These are phyloP conservation scores for Myripristis murdjan DNA, from an alignment of 2,797 vertebrate species.

Conservation along the genomic window DNA sequence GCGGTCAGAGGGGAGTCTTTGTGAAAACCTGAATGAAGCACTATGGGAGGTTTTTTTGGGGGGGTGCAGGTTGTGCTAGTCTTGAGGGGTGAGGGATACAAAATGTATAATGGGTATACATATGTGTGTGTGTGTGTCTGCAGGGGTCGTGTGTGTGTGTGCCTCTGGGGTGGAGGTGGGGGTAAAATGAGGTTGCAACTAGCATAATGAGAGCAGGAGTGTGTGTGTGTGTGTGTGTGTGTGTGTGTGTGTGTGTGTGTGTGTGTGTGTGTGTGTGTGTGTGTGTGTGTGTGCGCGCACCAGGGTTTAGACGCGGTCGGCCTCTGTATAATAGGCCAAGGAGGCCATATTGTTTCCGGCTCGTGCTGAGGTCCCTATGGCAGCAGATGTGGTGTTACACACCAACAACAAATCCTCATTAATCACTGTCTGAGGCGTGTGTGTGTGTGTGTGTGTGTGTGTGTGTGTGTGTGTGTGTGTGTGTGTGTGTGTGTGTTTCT, in stretches of 20 bases:
- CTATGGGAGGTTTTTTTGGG: slow-evolving; percentile 36
- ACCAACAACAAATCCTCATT: slow-evolving; percentile 81
- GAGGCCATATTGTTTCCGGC: slow-evolving; percentile 76
- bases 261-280: too few species aligned
- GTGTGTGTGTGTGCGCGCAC: slow-evolving; percentile 8
- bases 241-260: slow-evolving; percentile 41
- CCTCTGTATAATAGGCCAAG: slow-evolving; percentile 65
- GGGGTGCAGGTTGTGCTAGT: slow-evolving; percentile 2
- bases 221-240: slow-evolving; percentile 44
- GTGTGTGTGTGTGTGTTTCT: slow-evolving; percentile 20
- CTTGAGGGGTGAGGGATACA: slow-evolving; percentile 28
- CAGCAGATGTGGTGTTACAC: slow-evolving; percentile 83
- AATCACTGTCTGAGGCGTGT: slow-evolving; percentile 84
- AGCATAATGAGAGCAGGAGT: slow-evolving; percentile 59
- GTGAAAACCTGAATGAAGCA: slow-evolving; percentile 27
- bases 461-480: slow-evolving; percentile 23
- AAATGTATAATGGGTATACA: slow-evolving; percentile 46
- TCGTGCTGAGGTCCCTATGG: slow-evolving; percentile 74
- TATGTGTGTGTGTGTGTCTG: slow-evolving; percentile 42
- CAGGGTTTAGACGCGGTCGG: slow-evolving; percentile 30
- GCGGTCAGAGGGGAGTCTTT: background rate
- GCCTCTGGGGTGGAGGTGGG: slow-evolving; percentile 32
- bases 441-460: slow-evolving; percentile 5
- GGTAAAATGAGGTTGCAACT: slow-evolving; percentile 61
- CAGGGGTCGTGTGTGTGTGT: slow-evolving; percentile 42